phyloP scores from a whole-genome alignment of 2,797 vertebrate genomes.

The Phalloptychus januarius region DNA sequence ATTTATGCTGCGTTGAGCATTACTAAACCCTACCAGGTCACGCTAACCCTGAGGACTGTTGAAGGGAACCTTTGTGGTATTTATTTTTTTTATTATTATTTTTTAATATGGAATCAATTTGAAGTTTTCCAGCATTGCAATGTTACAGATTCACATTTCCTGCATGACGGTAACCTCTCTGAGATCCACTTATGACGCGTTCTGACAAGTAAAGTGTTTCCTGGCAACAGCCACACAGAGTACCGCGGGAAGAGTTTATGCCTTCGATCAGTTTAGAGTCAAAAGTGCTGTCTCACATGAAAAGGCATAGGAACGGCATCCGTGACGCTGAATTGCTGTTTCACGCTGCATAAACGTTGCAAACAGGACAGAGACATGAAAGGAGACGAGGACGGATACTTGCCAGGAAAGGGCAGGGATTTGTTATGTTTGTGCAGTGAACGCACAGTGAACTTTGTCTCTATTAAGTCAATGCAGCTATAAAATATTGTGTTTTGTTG shows the following conservation, averaged over 20 bases:
- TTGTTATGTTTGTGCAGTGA: neutral
- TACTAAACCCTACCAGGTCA: neutral
- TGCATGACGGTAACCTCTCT: neutral
- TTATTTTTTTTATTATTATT: neutral
- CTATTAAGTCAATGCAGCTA: neutral
- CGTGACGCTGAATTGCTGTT: neutral
- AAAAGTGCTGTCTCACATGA: neutral
- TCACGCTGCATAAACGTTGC: neutral
- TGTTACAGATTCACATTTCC: neutral
- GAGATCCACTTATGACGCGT: neutral
- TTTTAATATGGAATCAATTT: neutral
- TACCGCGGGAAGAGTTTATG: neutral
- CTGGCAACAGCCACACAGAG: neutral
- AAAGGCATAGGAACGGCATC: neutral
- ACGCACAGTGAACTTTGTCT: neutral
- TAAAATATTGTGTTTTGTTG: neutral
- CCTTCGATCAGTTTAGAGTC: neutral
- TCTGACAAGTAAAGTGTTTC: neutral
- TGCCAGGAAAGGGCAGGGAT: neutral
- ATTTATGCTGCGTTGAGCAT: neutral
- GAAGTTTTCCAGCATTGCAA: neutral
- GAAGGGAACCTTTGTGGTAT: neutral
- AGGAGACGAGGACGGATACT: neutral
- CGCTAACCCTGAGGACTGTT: slow-evolving; percentile 14
- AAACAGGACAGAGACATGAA: neutral